Evolutionary conservation across 2,888 invertebrate genomes (phyloP).

Genomic region (Sarcophaga subvicina): DNA sequence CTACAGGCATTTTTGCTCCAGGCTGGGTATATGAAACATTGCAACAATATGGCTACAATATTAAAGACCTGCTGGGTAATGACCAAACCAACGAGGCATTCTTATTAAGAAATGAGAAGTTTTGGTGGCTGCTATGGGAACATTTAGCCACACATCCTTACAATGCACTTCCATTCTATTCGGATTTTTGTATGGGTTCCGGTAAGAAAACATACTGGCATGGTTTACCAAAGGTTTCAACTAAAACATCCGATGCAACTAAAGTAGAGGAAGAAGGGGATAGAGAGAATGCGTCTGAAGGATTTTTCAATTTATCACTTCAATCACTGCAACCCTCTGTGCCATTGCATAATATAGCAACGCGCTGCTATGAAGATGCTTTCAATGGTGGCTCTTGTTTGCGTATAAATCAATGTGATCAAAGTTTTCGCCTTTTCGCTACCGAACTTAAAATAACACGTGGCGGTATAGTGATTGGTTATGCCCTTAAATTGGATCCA

Average conservation of each 20-base stretch:
- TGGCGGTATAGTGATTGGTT: slow-evolving; percentile 77
- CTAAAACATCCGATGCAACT: slow-evolving; percentile 2
- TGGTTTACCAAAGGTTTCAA: slow-evolving; percentile 55
- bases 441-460: slow-evolving; percentile 76
- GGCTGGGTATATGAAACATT: slow-evolving; percentile 95
- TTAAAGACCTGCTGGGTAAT: slow-evolving; percentile 73
- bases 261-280: not conserved
- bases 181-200: slow-evolving; percentile 91
- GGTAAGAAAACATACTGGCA: slow-evolving; percentile 82
- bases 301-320: slow-evolving; percentile 85
- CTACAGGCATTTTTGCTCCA: slow-evolving; percentile 96
- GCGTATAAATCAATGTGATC: slow-evolving; percentile 81
- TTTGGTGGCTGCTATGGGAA: slow-evolving; percentile 90
- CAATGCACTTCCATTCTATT: slow-evolving; percentile 85
- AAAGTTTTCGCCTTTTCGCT: slow-evolving; percentile 78
- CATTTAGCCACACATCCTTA: slow-evolving; percentile 88
- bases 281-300: slow-evolving; percentile 51
- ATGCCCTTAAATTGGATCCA: slow-evolving; percentile 75
- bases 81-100: slow-evolving; percentile 82
- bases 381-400: slow-evolving; percentile 84
- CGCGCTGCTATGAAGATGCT: slow-evolving; percentile 81
- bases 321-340: slow-evolving; percentile 85
- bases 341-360: slow-evolving; percentile 75
- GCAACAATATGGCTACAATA: slow-evolving; percentile 75
- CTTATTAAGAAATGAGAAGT: slow-evolving; percentile 86